phyloP scores from a whole-genome alignment of 2,888 invertebrate species.

The Tridacna gigas region DNA sequence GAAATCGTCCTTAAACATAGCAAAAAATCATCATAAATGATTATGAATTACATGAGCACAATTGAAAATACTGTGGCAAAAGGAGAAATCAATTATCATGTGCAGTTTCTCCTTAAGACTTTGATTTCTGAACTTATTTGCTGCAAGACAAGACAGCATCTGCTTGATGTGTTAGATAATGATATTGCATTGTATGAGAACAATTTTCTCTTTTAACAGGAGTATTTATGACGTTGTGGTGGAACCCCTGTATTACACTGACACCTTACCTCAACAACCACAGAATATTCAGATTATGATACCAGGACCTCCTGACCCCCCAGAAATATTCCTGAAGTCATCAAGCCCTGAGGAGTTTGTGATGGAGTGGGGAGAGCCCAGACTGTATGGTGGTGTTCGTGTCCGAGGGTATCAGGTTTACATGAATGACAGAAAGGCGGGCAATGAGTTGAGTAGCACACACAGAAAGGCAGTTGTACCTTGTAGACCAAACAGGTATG shows the following conservation, averaged over 20 bases:
- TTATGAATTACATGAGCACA: too few relatives aligned
- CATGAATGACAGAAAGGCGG: slow-evolving; percentile 84
- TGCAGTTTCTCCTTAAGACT: too few relatives aligned
- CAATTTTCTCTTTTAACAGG: slow-evolving; percentile 64
- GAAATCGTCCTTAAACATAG: too few relatives aligned
- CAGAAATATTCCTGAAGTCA: slow-evolving; percentile 82
- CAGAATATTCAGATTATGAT: slow-evolving; percentile 82
- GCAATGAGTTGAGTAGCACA: slow-evolving; percentile 79
- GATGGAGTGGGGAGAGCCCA: slow-evolving; percentile 85
- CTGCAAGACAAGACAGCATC: too few relatives aligned
- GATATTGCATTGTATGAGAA: too few relatives aligned
- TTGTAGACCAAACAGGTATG: slow-evolving; percentile 82
- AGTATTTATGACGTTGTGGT: slow-evolving; percentile 81
- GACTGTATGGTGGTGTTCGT: slow-evolving; percentile 81
- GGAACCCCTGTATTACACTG: slow-evolving; percentile 80
- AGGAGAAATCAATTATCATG: too few relatives aligned
- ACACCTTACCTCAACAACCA: slow-evolving; percentile 73
- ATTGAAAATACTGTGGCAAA: too few relatives aligned
- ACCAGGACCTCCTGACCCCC: slow-evolving; percentile 84
- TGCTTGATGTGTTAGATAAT: too few relatives aligned
- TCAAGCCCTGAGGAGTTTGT: slow-evolving; percentile 82
- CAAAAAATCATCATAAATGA: too few relatives aligned
- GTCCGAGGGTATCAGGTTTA: slow-evolving; percentile 84
- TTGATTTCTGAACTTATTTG: too few relatives aligned
- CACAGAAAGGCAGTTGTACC: slow-evolving; percentile 84